A percentile compares a stretch with the other conserved stretches of the same genome.
Conservation (phyloP, 2,888 invertebrate genomes). For the Thereva nobilitata region DNA sequence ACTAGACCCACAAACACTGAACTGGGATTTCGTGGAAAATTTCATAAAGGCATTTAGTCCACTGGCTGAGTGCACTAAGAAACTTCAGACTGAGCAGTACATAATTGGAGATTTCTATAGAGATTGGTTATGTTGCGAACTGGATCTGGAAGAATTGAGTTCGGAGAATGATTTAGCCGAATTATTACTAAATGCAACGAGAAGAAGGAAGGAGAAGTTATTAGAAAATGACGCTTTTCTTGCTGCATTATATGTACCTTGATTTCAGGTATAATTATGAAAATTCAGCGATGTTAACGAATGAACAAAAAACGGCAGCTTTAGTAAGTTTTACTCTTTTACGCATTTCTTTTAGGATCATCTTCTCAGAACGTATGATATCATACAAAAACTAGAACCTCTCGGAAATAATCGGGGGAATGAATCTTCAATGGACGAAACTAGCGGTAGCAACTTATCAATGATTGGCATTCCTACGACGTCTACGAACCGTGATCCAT, state of each 20-base stretch:
- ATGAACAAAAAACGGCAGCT: constrained; percentile 1
- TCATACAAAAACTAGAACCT: neutral
- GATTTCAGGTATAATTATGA: neutral
- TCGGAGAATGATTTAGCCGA: constrained; percentile 1
- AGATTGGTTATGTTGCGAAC: too few relatives aligned
- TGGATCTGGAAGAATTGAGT: neutral
- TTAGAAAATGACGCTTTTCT: neutral
- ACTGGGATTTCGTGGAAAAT: constrained; percentile 11
- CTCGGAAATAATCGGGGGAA: neutral
- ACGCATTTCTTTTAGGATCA: neutral
- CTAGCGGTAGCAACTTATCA: constrained; percentile 1
- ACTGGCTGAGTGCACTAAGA: neutral
- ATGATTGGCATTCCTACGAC: neutral
- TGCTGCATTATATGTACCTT: constrained; percentile 2
- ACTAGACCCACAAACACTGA: constrained; percentile 3
- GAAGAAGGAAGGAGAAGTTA: constrained; percentile 1
- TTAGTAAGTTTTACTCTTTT: neutral
- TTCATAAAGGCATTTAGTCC: constrained; percentile 7
- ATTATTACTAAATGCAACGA: constrained; percentile 1
- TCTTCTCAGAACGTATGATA: constrained; percentile 1
- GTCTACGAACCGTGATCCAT: neutral
- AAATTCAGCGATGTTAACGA: constrained; percentile 7
- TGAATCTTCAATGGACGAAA: neutral
- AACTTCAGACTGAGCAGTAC: constrained; percentile 4
- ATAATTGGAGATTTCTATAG: neutral